Base-by-base conservation (phyloP, 2,888 invertebrate species). In the Callimorpha dominula region DNA sequence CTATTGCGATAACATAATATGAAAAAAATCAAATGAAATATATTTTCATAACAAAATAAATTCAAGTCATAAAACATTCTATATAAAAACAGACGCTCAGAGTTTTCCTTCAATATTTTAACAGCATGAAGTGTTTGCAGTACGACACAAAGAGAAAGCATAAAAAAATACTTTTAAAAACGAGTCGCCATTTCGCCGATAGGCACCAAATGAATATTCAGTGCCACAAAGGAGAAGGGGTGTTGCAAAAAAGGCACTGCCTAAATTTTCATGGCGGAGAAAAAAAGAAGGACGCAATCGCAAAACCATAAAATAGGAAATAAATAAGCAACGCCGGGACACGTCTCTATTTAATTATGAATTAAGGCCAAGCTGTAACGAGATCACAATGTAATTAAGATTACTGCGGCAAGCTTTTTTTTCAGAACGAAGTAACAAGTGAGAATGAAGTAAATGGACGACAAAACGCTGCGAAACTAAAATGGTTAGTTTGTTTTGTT, bases 301-400 rank as follows among this genome's bases (percentile, higher is more conserved):
- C 88, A 89, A 92, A 92, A 91, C 91, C 93, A 93, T 93, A 92
- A 94, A 93, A 94, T 92, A 91, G 90, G 91, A 93, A 93, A 94
- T 93, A 94, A 95, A 95, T 94, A 94, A 94, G 89, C 90, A 90
- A 86, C 86, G 86, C 86, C 88, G 91, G 91, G 94, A 92, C 93
- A 92, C 90, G 92, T 92, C 92, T 92, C 93, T 94, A 92, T 94
- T 95, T 95, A 95, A 95, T 95, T 95, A 95, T 95, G 94, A 95
- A 95, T 94, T 94, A 95, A 91, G 93, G 93, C 88, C 91, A 89
- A 87, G 89, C 91, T 89, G 94, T 94, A 95, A 95, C 93, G 93
- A 94, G 95, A 95, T 95, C 95, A 93, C 94, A 94, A 93, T 92
- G 92, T 94, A 95, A 95, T 95, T 94, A 95, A 95, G 95, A 95